These are phyloP conservation scores for Orthosia gracilis DNA, from an alignment of 2,888 invertebrate genomes.

Conservation along the genomic window DNA sequence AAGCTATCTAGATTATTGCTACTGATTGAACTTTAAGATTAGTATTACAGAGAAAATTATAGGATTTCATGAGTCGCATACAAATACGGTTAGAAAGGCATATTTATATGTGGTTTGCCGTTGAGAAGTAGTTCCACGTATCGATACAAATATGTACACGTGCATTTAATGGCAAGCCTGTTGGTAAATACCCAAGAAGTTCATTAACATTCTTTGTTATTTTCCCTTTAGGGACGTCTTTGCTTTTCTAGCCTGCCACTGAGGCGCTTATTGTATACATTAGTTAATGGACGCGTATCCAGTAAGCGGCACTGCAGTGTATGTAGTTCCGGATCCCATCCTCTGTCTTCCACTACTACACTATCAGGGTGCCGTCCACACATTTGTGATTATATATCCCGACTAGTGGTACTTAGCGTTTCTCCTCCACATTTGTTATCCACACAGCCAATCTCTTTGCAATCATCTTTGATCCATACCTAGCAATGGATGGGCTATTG, in stretches of 20 bases:
- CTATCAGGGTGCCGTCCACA: neutral
- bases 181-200: neutral
- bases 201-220: conserved; percentile 3
- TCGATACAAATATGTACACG: neutral
- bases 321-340: too few relatives aligned
- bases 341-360: neutral
- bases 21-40: neutral
- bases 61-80: neutral
- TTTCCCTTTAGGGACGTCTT: neutral
- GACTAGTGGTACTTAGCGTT: neutral
- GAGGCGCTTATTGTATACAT: too few relatives aligned
- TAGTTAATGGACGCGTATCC: too few relatives aligned
- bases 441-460: neutral
- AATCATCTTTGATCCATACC: neutral
- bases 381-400: too few relatives aligned
- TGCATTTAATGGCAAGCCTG: conserved; percentile 6
- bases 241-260: neutral
- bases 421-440: neutral
- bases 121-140: conserved; percentile 7
- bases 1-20: neutral
- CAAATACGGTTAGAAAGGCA: neutral
- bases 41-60: neutral
- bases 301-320: too few relatives aligned
- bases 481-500: neutral
- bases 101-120: neutral